Evolutionary conservation across 2,113 vertebrate genomes (phyloP).

Genomic region (Cairina moschata): DNA sequence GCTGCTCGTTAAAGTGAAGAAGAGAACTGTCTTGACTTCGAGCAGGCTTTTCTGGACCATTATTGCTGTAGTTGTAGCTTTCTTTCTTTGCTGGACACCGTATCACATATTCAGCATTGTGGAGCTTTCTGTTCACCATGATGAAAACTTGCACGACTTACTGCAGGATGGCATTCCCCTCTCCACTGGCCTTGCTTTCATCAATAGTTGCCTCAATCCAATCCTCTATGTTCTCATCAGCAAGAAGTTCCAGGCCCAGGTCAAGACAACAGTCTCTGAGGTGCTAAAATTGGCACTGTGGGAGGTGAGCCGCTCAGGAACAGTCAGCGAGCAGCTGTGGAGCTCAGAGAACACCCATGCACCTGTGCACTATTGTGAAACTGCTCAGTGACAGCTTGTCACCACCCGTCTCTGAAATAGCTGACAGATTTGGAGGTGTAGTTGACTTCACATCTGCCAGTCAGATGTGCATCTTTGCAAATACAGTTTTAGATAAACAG

Average conservation of each 20-base stretch:
- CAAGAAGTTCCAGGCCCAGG: constrained; percentile 84
- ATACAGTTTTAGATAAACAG: constrained; percentile 1
- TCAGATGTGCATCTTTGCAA: background rate
- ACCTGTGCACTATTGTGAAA: constrained; percentile 47
- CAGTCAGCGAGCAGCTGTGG: constrained; percentile 81
- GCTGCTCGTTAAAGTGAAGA: constrained; percentile 81
- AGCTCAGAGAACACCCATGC: constrained; percentile 59
- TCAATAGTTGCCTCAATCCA: constrained; percentile 96
- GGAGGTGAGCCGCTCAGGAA: constrained; percentile 88
- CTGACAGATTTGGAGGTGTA: background rate
- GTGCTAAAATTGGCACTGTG: constrained; percentile 87
- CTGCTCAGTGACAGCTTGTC: constrained; percentile 55
- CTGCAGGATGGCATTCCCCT: constrained; percentile 87
- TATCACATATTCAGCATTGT: constrained; percentile 91
- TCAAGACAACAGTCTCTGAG: constrained; percentile 83
- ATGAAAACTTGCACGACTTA: constrained; percentile 68
- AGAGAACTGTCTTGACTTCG: constrained; percentile 71
- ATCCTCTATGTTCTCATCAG: constrained; percentile 91
- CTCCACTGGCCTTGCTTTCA: constrained; percentile 90
- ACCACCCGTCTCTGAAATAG: background rate
- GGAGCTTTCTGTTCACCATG: constrained; percentile 86
- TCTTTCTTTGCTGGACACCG: constrained; percentile 94
- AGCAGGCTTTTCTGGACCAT: constrained; percentile 90
- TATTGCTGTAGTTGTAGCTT: constrained; percentile 86
- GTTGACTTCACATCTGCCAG: constrained; percentile 6